A percentile compares a stretch with the other conserved stretches of the same genome.
Conservation (phyloP, 2,113 vertebrate genomes). For the Sisor rabdophorus region DNA sequence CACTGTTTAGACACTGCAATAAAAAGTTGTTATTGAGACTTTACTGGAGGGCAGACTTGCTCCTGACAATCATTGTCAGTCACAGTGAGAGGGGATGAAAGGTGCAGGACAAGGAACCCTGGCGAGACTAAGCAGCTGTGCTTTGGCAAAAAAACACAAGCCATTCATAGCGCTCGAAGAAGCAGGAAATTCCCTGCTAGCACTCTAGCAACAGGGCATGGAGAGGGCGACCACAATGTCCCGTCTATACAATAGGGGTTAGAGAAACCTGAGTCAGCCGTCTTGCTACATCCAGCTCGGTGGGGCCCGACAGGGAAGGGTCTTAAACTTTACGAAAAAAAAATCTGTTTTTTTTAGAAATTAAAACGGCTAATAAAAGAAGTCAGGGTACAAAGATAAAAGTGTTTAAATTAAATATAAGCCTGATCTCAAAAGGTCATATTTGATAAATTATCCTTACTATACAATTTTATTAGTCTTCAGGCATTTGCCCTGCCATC, state of each 20-base stretch:
- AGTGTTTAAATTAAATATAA: neutral
- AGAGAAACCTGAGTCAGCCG: conserved; percentile 30
- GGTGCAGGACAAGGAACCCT: neutral
- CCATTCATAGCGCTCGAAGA: conserved; percentile 31
- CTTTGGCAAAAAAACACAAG: conserved; percentile 22
- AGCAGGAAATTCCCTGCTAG: conserved; percentile 32
- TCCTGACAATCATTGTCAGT: conserved; percentile 63
- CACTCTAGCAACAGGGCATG: conserved; percentile 24
- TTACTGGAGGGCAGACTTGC: conserved; percentile 14
- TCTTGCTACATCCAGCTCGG: conserved; percentile 12
- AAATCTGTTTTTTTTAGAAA: too few species aligned
- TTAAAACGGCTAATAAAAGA: neutral
- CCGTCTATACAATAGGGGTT: conserved; percentile 27
- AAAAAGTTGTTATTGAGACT: conserved; percentile 19
- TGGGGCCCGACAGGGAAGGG: neutral
- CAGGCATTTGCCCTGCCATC: neutral
- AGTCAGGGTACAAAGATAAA: neutral
- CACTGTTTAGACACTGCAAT: conserved; percentile 21
- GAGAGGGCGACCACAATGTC: conserved; percentile 22
- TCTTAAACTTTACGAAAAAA: neutral
- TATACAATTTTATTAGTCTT: neutral
- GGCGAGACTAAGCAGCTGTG: conserved; percentile 36
- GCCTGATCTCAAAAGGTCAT: neutral
- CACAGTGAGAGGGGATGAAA: conserved; percentile 36
- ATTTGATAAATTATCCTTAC: neutral